phyloP scores from a whole-genome alignment of 2,888 invertebrate genomes.

The Scaptomyza flava region DNA sequence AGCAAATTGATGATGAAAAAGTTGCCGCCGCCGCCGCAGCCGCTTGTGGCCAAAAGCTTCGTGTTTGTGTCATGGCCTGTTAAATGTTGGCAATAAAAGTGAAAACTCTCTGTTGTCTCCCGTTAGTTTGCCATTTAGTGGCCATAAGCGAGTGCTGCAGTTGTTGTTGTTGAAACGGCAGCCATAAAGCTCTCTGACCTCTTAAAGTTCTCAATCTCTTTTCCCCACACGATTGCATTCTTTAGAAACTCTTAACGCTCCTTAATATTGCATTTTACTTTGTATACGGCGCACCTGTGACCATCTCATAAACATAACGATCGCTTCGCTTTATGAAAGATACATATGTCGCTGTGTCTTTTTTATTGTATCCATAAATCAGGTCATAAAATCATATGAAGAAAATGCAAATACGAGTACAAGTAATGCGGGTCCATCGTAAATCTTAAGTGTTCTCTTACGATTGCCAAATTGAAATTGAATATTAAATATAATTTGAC shows the following conservation, averaged over 20 bases:
- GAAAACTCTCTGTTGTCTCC: slow-evolving; percentile 71
- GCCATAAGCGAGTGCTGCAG: slow-evolving; percentile 20
- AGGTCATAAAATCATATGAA: slow-evolving; percentile 45
- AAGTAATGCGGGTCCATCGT: slow-evolving; percentile 21
- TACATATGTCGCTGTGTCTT: slow-evolving; percentile 7
- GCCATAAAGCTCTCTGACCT: slow-evolving; percentile 29
- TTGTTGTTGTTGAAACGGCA: neutral
- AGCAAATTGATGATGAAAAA: slow-evolving; percentile 77
- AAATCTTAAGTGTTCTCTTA: slow-evolving; percentile 27
- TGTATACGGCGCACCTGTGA: slow-evolving; percentile 69
- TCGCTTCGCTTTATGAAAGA: slow-evolving; percentile 49
- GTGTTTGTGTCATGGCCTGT: slow-evolving; percentile 74
- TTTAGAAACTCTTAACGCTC: slow-evolving; percentile 33
- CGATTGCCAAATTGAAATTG: slow-evolving; percentile 22
- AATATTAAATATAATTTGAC: slow-evolving; percentile 8
- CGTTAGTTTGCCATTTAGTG: slow-evolving; percentile 63
- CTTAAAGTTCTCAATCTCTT: slow-evolving; percentile 19
- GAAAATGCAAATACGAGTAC: slow-evolving; percentile 36
- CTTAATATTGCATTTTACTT: slow-evolving; percentile 41
- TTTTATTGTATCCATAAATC: slow-evolving; percentile 64
- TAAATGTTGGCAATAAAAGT: slow-evolving; percentile 80
- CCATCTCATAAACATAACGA: slow-evolving; percentile 62
- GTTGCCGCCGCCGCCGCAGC: slow-evolving; percentile 40
- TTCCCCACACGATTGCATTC: slow-evolving; percentile 2
- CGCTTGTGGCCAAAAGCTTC: slow-evolving; percentile 23